Percentiles rank a stretch among this genome's conserved stretches.
phyloP scores from a whole-genome alignment of 2,888 invertebrate species.

The Nasonia oneida region DNA sequence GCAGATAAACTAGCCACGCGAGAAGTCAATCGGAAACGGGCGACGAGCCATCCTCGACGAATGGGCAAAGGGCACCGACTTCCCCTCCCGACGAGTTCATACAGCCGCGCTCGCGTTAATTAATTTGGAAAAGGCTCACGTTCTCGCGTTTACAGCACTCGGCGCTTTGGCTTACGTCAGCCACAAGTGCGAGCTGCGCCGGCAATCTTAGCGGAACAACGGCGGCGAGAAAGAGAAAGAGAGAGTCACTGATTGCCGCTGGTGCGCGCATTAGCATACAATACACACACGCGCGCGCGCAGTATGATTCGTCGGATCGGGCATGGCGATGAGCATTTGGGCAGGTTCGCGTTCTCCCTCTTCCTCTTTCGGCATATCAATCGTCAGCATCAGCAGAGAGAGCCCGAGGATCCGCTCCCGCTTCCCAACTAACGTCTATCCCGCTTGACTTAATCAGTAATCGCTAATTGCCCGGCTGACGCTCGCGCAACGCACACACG shows the following conservation, averaged over 20 bases:
- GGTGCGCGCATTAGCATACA: no score
- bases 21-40: slow-evolving; percentile 22
- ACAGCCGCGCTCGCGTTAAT: slow-evolving; percentile 63
- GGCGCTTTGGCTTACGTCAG: slow-evolving; percentile 1
- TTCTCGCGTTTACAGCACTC: slow-evolving; percentile 63
- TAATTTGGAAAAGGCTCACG: slow-evolving; percentile 67
- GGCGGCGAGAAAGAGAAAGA: slow-evolving; percentile 57
- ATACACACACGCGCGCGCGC: slow-evolving; percentile 56
- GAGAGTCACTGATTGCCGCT: slow-evolving; percentile 57
- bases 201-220: slow-evolving; percentile 64
- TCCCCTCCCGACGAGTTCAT: slow-evolving; percentile 47
- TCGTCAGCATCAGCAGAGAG: slow-evolving; percentile 72
- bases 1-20: not conserved
- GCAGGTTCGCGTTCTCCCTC: slow-evolving; percentile 67
- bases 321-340: slow-evolving; percentile 65
- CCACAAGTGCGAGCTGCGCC: not conserved
- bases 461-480: slow-evolving; percentile 78
- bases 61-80: not conserved
- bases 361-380: slow-evolving; percentile 71
- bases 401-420: slow-evolving; percentile 60
- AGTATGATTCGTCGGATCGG: slow-evolving; percentile 66
- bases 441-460: slow-evolving; percentile 79
- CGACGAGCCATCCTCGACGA: not conserved
- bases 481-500: slow-evolving; percentile 73
- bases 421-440: slow-evolving; percentile 69